phyloP scores from a whole-genome alignment of 2,888 invertebrate genomes.

The Odontocolon sp. region DNA sequence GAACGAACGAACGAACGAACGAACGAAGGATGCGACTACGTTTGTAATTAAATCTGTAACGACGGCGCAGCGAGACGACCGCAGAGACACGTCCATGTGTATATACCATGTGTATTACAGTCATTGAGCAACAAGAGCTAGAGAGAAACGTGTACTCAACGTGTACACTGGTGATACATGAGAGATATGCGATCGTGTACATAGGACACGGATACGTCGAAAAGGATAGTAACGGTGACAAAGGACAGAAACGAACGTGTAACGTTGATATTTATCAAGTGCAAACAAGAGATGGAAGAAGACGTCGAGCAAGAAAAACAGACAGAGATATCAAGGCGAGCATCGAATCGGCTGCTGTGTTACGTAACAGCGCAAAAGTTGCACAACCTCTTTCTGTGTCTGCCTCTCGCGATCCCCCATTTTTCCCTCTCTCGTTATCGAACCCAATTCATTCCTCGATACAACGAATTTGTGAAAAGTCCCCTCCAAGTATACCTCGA shows the following conservation, averaged over 20 bases:
- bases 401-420: not conserved
- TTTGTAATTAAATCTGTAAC: constrained; percentile 53
- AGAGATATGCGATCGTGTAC: too few relatives aligned
- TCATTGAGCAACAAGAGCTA: constrained; percentile 37
- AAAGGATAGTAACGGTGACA: too few relatives aligned
- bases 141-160: constrained; percentile 18
- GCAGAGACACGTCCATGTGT: too few relatives aligned
- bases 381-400: constrained; percentile 50
- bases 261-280: too few relatives aligned
- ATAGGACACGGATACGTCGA: too few relatives aligned
- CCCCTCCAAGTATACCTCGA: constrained; percentile 51
- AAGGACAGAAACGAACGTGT: too few relatives aligned
- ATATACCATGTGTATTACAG: too few relatives aligned
- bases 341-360: constrained; percentile 49
- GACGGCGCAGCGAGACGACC: constrained; percentile 9
- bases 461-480: too few relatives aligned
- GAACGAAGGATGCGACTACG: constrained; percentile 41
- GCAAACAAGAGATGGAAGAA: too few relatives aligned
- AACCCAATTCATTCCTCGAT: too few relatives aligned
- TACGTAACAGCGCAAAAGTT: constrained; percentile 58
- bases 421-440: not conserved
- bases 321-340: constrained; percentile 12
- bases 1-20: too few relatives aligned
- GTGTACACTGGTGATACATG: too few relatives aligned
- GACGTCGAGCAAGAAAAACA: constrained; percentile 15